Percentiles rank a stretch among this genome's conserved stretches.
These are phyloP conservation scores for Nesidiocoris tenuis DNA, from an alignment of 2,888 invertebrate species.

Conservation along the genomic window DNA sequence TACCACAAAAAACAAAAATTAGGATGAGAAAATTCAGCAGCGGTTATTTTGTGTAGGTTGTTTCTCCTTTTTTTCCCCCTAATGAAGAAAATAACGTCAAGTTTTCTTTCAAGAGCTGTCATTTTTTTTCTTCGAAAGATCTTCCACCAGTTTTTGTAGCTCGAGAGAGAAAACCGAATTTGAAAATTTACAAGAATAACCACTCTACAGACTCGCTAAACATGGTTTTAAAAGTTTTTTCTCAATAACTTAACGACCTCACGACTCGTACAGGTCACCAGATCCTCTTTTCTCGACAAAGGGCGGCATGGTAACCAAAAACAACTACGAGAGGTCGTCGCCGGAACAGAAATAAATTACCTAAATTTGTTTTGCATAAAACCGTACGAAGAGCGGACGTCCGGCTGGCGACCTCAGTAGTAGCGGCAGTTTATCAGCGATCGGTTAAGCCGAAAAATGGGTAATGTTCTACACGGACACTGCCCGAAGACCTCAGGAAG, in stretches of 20 bases:
- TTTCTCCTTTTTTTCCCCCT: conserved; percentile 15
- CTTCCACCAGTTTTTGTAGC: conserved; percentile 15
- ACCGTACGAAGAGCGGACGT: no score
- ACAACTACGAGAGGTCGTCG: background rate
- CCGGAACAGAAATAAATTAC: background rate
- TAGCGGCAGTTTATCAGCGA: no score
- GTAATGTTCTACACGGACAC: no score
- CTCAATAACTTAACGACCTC: conserved; percentile 15
- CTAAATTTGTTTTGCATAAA: background rate
- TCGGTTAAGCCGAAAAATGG: no score
- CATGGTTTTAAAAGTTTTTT: conserved; percentile 36
- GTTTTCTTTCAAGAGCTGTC: conserved; percentile 36
- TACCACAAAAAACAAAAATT: conserved; percentile 34
- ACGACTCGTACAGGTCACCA: conserved; percentile 28
- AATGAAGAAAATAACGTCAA: conserved; percentile 29
- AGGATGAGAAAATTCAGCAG: conserved; percentile 27
- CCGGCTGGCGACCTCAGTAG: background rate
- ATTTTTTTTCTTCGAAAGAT: conserved; percentile 24
- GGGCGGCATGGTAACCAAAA: conserved; percentile 40
- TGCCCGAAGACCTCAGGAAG: no score
- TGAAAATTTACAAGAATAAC: conserved; percentile 34
- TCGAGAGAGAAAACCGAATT: conserved; percentile 30
- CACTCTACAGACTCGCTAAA: conserved; percentile 46
- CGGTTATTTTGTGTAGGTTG: conserved; percentile 16
- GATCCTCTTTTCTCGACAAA: conserved; percentile 23